Base-by-base conservation (phyloP, 2,113 vertebrate species). In the Tiliqua scincoides region DNA sequence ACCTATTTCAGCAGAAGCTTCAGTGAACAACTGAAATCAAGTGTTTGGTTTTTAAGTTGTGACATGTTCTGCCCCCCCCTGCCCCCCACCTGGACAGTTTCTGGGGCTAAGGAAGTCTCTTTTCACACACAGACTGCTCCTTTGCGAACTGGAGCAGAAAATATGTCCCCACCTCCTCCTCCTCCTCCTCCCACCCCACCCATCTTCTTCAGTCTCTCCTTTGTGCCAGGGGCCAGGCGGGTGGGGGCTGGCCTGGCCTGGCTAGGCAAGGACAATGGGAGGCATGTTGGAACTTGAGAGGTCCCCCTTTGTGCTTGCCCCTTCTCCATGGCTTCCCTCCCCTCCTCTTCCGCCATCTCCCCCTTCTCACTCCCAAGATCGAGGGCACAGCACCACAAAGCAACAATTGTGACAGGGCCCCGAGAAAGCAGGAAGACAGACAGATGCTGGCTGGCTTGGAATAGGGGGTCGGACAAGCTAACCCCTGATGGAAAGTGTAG, bases 321-420 rank as follows among this genome's bases (percentile, higher is more conserved):
- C 18, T 17, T n/a, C 74, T 37, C 25, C 1, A 7, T 37, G 7
- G 37, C 6, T 14, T 11, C 12, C 23, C 43, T 12, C 6, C 71
- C 61, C 61, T 27, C 32, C 32, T 61, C 4, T 35, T 18, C 30
- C 14, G 17, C 40, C 65, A 1, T 32, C 30, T 23, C 15, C 25
- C 62, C 4, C 62, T 10, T 1, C 67, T 57, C 37, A 48, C 17
- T 3, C 27, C 70, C 70, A 30, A 59, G 52, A 35, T 23, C 2
- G 25, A 73, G 30, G 54, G 81, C 62, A 68, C 62, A 80, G 14
- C 20, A 40, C 25, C 82, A 84, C 71, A 84, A 84, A 74, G 82
- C 54, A 30, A 7, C 35, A 8, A 43, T 84, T 84, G 57, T 84
- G 59, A 4, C 37, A 6, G 3, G 17, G 27, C 18, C 70, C 57